Conservation (phyloP, 2,797 vertebrate genomes). For the Buceros bicornis region DNA sequence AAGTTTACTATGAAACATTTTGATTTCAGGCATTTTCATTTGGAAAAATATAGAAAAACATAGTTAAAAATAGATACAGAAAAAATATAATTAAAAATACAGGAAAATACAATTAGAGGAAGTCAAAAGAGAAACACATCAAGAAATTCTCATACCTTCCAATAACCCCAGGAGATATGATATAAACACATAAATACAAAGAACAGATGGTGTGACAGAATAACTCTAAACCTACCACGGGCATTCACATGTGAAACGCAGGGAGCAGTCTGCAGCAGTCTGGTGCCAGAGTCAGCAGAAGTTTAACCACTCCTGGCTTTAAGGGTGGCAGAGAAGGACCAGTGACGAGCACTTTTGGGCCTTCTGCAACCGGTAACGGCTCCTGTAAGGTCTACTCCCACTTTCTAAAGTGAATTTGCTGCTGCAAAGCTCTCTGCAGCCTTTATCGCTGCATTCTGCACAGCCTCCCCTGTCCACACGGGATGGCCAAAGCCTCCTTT, state of each 20-base stretch:
- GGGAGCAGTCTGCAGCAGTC: not conserved
- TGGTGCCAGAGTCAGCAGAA: not conserved
- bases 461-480: not conserved
- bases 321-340: not conserved
- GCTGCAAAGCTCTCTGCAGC: not conserved
- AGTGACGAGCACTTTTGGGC: not conserved
- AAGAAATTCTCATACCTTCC: not conserved
- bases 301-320: not conserved
- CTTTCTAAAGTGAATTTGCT: not conserved
- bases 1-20: not conserved
- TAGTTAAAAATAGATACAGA: no score
- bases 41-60: not conserved
- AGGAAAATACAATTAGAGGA: not conserved
- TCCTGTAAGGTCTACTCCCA: not conserved
- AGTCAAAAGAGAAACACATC: not conserved
- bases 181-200: no score
- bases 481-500: not conserved
- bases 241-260: not conserved
- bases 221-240: not conserved
- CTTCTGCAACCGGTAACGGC: not conserved
- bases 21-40: not conserved
- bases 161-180: not conserved
- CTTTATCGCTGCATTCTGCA: fast-evolving
- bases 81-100: not conserved
- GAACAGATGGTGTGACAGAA: not conserved